Evolutionary conservation across 2,113 vertebrate species (phyloP).

Genomic region (Pollimyrus isidori): DNA sequence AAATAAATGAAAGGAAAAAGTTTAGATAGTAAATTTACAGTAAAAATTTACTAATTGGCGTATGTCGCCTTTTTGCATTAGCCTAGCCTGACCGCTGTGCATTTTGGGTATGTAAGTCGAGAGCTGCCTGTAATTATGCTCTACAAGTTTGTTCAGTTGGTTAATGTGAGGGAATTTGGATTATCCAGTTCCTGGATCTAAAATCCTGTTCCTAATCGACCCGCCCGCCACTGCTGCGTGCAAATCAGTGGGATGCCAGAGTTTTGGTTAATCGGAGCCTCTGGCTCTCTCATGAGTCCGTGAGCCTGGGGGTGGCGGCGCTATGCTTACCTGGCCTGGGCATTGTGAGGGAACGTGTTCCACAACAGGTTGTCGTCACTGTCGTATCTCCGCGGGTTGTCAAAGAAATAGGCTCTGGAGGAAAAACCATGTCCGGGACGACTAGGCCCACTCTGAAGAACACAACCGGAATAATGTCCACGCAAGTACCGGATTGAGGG

Average conservation of each 20-base stretch:
- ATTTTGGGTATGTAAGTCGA: neutral
- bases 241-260: neutral
- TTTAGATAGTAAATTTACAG: neutral
- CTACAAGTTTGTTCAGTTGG: neutral
- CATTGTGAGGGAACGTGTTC: constrained; percentile 78
- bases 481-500: neutral
- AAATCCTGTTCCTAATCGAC: neutral
- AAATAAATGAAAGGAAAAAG: neutral
- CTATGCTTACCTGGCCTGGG: constrained; percentile 75
- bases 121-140: neutral
- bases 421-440: constrained; percentile 81
- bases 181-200: neutral
- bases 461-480: neutral
- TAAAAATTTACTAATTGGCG: neutral
- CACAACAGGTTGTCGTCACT: constrained; percentile 90
- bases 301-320: neutral
- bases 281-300: neutral
- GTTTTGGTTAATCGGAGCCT: neutral
- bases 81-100: neutral
- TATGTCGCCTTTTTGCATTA: neutral
- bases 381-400: constrained; percentile 94
- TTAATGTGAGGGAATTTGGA: neutral
- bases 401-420: constrained; percentile 86
- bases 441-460: constrained; percentile 65
- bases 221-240: neutral